Conservation (phyloP, 2,888 invertebrate species). For the Tryphoninae sp. region DNA sequence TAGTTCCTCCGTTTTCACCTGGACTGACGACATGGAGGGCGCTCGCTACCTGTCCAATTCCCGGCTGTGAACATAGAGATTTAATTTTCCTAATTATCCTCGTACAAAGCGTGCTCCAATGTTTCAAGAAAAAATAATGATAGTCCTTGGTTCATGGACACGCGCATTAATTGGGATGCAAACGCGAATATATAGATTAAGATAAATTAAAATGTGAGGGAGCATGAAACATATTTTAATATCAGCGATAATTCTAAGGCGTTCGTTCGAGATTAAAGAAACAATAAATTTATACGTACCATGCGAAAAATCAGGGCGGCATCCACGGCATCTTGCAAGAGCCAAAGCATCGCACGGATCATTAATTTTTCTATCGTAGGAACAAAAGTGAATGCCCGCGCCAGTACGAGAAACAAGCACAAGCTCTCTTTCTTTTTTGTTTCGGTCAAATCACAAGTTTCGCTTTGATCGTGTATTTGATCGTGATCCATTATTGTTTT, state of each 20-base stretch:
- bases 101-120: conserved; percentile 27
- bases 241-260: background rate
- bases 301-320: conserved; percentile 76
- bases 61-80: conserved; percentile 70
- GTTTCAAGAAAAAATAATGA: background rate
- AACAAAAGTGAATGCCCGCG: conserved; percentile 71
- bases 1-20: conserved; percentile 77
- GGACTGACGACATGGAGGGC: conserved; percentile 76
- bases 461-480: background rate
- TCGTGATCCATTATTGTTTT: background rate
- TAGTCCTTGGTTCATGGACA: too few relatives aligned
- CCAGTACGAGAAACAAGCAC: conserved; percentile 73
- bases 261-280: conserved; percentile 60
- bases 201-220: too few relatives aligned
- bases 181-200: too few relatives aligned
- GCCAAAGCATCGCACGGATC: conserved; percentile 78
- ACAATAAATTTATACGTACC: conserved; percentile 76
- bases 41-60: conserved; percentile 75
- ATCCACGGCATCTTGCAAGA: conserved; percentile 77
- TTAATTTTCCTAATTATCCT: background rate
- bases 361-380: conserved; percentile 73
- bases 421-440: conserved; percentile 61
- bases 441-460: background rate
- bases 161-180: too few relatives aligned
- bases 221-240: background rate